A percentile compares a stretch with the other conserved stretches of the same genome.
These are phyloP conservation scores for Scelioninae gen. 1 DNA, from an alignment of 2,888 invertebrate species.

Conservation along the genomic window DNA sequence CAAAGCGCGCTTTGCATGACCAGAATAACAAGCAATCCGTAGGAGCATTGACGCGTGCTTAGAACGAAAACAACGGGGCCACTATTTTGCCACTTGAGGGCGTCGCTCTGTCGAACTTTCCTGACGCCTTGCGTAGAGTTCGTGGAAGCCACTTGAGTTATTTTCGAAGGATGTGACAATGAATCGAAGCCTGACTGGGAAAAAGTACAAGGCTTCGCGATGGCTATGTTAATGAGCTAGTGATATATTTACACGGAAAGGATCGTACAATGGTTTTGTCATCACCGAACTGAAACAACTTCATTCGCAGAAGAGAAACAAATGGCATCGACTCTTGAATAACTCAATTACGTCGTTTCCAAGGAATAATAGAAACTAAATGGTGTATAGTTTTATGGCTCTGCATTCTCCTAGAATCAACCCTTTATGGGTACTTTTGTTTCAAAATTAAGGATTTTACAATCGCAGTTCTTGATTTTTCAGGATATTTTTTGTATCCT, in stretches of 20 bases:
- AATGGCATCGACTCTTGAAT: background rate
- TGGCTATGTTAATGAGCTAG: constrained; percentile 18
- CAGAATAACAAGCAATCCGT: constrained; percentile 33
- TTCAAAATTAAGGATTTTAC: too few species aligned
- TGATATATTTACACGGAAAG: constrained; percentile 25
- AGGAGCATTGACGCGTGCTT: constrained; percentile 32
- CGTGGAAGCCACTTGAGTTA: constrained; percentile 36
- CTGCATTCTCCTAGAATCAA: too few species aligned
- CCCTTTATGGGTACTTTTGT: too few species aligned
- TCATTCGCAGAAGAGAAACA: background rate
- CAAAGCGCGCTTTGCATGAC: constrained; percentile 44
- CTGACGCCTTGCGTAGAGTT: constrained; percentile 35
- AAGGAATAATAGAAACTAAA: background rate
- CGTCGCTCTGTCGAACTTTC: constrained; percentile 44
- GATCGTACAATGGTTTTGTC: constrained; percentile 7
- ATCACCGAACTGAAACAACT: constrained; percentile 17
- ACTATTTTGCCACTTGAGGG: constrained; percentile 50
- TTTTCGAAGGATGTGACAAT: constrained; percentile 33
- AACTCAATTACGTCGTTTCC: too few species aligned
- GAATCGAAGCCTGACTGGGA: constrained; percentile 19
- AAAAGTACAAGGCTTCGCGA: constrained; percentile 13
- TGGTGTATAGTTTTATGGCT: too few species aligned
- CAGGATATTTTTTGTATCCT: too few species aligned
- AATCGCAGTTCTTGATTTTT: too few species aligned
- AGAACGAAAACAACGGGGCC: constrained; percentile 41